phyloP scores from a whole-genome alignment of 2,113 vertebrate genomes.

The Megalops atlanticus region DNA sequence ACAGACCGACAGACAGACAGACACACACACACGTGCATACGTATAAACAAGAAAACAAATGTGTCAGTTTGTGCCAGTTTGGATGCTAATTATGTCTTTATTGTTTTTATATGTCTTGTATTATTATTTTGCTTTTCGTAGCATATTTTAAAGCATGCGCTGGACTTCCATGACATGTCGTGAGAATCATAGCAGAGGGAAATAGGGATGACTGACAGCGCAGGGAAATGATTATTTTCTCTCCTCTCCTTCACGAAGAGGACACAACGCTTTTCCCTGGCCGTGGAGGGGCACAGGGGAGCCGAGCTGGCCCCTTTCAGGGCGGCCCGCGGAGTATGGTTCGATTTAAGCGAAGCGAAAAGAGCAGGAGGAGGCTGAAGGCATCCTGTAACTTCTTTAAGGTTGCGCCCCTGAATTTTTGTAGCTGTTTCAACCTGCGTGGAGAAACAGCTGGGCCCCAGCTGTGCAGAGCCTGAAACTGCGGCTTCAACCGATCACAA shows the following conservation, averaged over 20 bases:
- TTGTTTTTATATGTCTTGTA: no score
- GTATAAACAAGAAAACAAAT: no score
- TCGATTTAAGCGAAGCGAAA: conserved; percentile 19
- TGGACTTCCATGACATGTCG: neutral
- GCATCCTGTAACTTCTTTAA: conserved; percentile 23
- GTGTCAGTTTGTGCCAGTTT: no score
- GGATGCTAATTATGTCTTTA: no score
- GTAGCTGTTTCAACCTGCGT: conserved; percentile 15
- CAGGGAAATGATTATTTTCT: conserved; percentile 19
- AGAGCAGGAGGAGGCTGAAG: neutral
- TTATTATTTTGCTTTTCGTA: conserved; percentile 22
- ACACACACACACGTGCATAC: no score
- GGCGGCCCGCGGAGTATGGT: conserved; percentile 13
- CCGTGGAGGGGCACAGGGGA: conserved; percentile 1
- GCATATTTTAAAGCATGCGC: conserved; percentile 17
- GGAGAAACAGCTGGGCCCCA: conserved; percentile 17
- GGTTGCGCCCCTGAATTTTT: conserved; percentile 25
- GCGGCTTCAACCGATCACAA: neutral
- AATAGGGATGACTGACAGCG: neutral
- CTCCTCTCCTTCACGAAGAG: conserved; percentile 2
- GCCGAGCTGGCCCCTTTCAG: neutral
- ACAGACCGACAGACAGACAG: no score
- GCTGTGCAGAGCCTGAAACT: conserved; percentile 15
- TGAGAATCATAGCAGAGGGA: conserved; percentile 10
- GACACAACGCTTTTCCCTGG: conserved; percentile 11